phyloP scores from a whole-genome alignment of 2,797 vertebrate species.

The Siniperca obscura region DNA sequence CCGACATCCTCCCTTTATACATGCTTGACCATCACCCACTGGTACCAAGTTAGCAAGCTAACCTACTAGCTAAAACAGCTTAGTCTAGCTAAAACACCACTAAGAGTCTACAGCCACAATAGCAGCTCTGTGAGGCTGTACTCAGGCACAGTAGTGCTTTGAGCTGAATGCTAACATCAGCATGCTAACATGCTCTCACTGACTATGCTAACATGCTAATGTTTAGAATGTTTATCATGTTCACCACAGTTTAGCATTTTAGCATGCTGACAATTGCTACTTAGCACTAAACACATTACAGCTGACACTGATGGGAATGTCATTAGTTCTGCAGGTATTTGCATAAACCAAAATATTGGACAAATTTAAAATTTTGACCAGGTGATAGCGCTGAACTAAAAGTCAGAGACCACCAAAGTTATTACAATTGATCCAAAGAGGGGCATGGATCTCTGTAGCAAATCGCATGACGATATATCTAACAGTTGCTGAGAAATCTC shows the following conservation, averaged over 20 bases:
- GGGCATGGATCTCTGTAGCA: background rate
- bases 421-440: background rate
- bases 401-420: background rate
- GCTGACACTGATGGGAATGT: background rate
- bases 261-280: background rate
- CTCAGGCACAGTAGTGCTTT: no score
- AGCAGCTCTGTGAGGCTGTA: background rate
- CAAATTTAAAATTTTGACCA: background rate
- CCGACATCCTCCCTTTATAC: constrained; percentile 29
- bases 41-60: constrained; percentile 16
- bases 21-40: constrained; percentile 35
- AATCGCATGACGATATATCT: background rate
- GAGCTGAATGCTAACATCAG: no score
- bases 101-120: background rate
- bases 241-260: background rate
- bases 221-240: background rate
- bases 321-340: background rate
- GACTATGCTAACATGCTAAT: background rate
- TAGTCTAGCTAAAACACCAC: background rate
- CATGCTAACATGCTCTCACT: background rate
- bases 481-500: background rate
- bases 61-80: constrained; percentile 11
- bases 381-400: background rate
- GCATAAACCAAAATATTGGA: background rate
- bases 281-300: background rate